phyloP scores from a whole-genome alignment of 2,113 vertebrate genomes.

The Caracal caracal region DNA sequence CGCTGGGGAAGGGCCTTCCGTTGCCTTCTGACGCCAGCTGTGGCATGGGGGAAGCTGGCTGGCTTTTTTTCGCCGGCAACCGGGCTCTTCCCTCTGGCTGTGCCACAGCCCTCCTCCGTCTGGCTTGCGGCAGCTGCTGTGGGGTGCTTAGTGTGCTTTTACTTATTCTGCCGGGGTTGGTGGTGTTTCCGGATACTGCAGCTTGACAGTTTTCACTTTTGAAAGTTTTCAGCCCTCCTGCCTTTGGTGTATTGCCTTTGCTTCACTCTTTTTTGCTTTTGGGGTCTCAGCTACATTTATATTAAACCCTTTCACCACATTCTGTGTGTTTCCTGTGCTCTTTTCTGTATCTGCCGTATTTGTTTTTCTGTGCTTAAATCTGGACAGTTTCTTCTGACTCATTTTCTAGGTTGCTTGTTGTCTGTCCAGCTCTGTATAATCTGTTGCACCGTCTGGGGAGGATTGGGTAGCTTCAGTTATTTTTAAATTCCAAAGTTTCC shows the following conservation, averaged over 20 bases:
- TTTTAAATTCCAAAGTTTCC: not conserved
- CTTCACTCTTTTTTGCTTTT: not conserved
- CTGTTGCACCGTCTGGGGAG: not conserved
- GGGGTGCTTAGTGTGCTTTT: rapidly evolving
- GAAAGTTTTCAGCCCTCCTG: not conserved
- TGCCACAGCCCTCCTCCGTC: not conserved
- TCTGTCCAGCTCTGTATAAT: not conserved
- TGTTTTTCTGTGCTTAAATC: not conserved
- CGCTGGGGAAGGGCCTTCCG: rapidly evolving
- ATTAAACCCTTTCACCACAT: no score
- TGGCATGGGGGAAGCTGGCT: not conserved
- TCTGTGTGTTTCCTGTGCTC: not conserved
- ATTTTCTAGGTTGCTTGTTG: not conserved
- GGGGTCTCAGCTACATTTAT: not conserved
- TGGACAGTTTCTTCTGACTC: not conserved
- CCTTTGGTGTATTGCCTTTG: no score
- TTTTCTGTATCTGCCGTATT: not conserved
- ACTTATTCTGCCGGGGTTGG: not conserved
- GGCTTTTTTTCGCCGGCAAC: no score
- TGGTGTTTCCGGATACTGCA: not conserved
- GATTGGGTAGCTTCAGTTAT: not conserved
- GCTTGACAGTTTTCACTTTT: not conserved
- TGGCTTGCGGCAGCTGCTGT: not conserved
- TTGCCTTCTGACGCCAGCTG: not conserved
- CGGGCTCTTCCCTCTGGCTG: not conserved